Percentiles rank a stretch among this genome's conserved stretches.
Evolutionary conservation across 1,140 invertebrate genomes (phyloP).

Genomic region (Polyergus mexicanus): DNA sequence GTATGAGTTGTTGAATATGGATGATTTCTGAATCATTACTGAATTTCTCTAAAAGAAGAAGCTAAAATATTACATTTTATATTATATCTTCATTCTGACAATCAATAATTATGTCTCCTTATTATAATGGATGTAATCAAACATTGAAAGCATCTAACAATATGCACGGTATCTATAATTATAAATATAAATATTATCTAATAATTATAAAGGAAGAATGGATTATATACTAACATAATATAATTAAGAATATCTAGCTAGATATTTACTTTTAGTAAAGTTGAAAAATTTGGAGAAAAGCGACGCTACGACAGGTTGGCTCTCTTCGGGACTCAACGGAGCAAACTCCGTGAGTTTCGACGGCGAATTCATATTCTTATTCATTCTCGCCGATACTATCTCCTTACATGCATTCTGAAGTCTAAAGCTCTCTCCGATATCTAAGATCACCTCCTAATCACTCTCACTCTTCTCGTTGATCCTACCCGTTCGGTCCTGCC

Average conservation of each 20-base stretch:
- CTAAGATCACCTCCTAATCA: background rate
- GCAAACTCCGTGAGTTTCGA: conserved; percentile 92
- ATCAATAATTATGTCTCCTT: too few relatives aligned
- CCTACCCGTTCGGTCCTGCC: background rate
- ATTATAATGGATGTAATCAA: too few relatives aligned
- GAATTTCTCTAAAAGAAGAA: too few relatives aligned
- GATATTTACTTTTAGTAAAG: conserved; percentile 82
- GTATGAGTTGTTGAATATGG: too few relatives aligned
- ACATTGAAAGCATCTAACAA: too few relatives aligned
- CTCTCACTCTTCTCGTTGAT: background rate
- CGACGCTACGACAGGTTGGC: conserved; percentile 87
- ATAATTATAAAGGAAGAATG: background rate
- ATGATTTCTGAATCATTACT: background rate
- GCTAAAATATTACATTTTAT: too few relatives aligned
- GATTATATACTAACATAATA: background rate
- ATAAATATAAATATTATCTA: too few relatives aligned
- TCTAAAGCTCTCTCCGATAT: too few relatives aligned
- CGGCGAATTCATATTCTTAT: conserved; percentile 90
- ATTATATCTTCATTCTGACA: too few relatives aligned
- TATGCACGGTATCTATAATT: too few relatives aligned
- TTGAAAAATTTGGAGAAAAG: conserved; percentile 89
- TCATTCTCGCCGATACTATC: conserved; percentile 84
- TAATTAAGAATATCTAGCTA: background rate
- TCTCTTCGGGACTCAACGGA: conserved; percentile 89
- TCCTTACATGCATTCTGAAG: conserved; percentile 53